Evolutionary conservation across 2,113 vertebrate genomes (phyloP).

Genomic region (Peromyscus polionotus): DNA sequence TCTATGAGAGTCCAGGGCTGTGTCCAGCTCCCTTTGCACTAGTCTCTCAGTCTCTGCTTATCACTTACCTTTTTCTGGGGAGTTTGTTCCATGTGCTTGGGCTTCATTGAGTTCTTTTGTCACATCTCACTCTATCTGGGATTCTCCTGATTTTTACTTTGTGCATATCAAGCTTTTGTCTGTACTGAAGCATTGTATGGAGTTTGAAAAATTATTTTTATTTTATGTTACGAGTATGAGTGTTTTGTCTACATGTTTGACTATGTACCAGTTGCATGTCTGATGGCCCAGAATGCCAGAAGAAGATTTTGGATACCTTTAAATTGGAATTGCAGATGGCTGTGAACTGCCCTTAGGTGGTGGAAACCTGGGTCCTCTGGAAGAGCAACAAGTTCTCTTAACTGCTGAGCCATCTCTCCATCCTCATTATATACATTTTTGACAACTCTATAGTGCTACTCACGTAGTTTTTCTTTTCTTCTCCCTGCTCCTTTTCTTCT

Average conservation of each 20-base stretch:
- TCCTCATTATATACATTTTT: neutral
- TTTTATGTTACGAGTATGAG: neutral
- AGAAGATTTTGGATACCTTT: neutral
- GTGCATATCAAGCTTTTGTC: neutral
- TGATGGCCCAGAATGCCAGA: neutral
- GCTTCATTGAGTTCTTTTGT: neutral
- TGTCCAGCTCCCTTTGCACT: neutral
- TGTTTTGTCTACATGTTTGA: neutral
- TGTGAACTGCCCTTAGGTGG: neutral
- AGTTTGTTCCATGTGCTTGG: neutral
- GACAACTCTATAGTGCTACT: neutral
- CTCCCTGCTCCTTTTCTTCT: neutral
- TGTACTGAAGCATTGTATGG: neutral
- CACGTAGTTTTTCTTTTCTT: neutral
- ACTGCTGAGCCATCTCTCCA: neutral
- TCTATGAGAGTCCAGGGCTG: neutral
- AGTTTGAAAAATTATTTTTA: neutral
- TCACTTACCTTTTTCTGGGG: neutral
- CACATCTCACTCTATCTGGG: neutral
- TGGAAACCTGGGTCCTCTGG: neutral
- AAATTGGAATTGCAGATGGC: neutral
- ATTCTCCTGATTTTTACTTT: slow-evolving; percentile 36
- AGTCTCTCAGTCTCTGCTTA: neutral
- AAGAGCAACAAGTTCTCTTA: neutral
- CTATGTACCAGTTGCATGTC: neutral